A percentile compares a stretch with the other conserved stretches of the same genome.
Evolutionary conservation across 2,113 vertebrate genomes (phyloP).

Genomic region (Aplodontia rufa): DNA sequence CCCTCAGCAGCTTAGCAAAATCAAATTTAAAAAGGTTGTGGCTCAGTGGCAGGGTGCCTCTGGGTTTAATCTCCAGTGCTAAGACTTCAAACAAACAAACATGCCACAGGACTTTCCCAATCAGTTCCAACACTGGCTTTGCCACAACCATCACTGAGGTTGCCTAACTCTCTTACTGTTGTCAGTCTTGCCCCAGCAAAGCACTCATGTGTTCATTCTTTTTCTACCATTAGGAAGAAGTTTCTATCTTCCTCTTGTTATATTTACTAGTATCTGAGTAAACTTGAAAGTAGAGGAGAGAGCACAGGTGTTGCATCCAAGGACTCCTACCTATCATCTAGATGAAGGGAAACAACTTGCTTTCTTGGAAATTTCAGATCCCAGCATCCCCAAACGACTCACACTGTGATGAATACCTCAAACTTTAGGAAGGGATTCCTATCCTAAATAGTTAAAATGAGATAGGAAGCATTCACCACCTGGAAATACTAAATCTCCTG

Average conservation of each 20-base stretch:
- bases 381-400: background rate
- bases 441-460: background rate
- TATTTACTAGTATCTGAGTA: background rate
- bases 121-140: rapidly evolving
- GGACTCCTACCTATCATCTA: background rate
- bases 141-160: rapidly evolving
- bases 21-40: too few relatives aligned
- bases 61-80: too few relatives aligned
- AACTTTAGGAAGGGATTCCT: background rate
- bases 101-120: too few relatives aligned
- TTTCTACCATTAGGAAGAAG: background rate
- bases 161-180: background rate
- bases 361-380: background rate
- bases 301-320: background rate
- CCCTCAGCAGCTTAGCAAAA: too few relatives aligned
- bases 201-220: background rate
- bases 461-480: background rate
- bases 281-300: background rate
- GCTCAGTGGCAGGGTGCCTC: too few relatives aligned
- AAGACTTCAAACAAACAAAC: too few relatives aligned
- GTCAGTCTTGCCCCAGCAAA: background rate
- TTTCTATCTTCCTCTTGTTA: background rate
- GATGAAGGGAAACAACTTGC: background rate
- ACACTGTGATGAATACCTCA: background rate
- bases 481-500: background rate